phyloP scores from a whole-genome alignment of 1,140 invertebrate species.

The Araneus ventricosus region DNA sequence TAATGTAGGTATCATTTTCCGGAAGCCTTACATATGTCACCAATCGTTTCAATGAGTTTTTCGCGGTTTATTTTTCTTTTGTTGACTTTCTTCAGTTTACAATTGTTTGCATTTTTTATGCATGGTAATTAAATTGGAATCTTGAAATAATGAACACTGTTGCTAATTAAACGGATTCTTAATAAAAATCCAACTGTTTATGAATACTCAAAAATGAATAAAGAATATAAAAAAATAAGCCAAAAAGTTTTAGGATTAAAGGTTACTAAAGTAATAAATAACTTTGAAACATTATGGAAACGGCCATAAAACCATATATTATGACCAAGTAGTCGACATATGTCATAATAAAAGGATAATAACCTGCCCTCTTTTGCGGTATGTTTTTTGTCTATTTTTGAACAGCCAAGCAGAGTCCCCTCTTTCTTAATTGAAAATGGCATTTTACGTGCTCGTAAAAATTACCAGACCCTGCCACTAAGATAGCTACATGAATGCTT shows the following conservation, averaged over 20 bases:
- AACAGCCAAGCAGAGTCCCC: not conserved
- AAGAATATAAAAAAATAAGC: not conserved
- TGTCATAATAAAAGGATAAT: conserved; percentile 19
- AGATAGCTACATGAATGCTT: not conserved
- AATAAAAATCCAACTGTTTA: no score
- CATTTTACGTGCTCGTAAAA: not conserved
- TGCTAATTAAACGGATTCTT: no score
- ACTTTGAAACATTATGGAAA: conserved; percentile 13
- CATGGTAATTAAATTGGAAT: no score
- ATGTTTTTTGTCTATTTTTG: not conserved
- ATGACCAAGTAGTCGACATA: not conserved
- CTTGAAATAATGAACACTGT: no score
- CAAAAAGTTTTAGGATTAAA: not conserved
- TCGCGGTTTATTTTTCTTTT: no score
- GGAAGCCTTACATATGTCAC: no score
- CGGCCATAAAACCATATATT: not conserved
- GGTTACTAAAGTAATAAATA: conserved; percentile 11
- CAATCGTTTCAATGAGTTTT: no score
- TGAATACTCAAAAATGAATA: no score
- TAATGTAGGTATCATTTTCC: no score
- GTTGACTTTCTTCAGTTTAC: no score
- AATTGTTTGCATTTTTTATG: no score
- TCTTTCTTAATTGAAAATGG: not conserved
- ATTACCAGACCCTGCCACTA: not conserved
- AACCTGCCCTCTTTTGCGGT: not conserved